Base-by-base conservation (phyloP, 2,797 vertebrate genomes). In the Discoglossus pictus region DNA sequence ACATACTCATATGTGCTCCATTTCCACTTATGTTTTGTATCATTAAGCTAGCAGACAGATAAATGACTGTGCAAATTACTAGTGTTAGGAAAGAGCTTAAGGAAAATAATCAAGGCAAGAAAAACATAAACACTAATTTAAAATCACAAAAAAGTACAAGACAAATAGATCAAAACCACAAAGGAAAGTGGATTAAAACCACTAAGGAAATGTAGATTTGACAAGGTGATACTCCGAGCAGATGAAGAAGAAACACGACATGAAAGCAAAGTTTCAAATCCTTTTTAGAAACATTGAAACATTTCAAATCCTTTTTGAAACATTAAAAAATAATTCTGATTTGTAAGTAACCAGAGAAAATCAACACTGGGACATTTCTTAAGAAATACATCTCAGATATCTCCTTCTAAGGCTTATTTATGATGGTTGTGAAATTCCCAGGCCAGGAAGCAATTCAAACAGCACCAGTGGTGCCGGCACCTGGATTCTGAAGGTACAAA, bases 401-500 rank as follows among this genome's bases (percentile, higher is more conserved):
- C 61, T 61, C 35, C 46, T 34, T 68, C 51, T 68, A 13, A 52
- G 52, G 55, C 39, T 60, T 51, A 67, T 67, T 68, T 60, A 53
- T 61, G 47, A 68, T 25, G n/a, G 20, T 50, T 20, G 11, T 16
- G 6, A 18, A 68, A 68, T 68, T 60, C 55, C 55, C 65, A 51
- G 38, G 38, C 18, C 10, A 9, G 43, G n/a, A 38, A 7, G 34
- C 59, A 54, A 67, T 58, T 67, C 53, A 58, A 67, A 43, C 36
- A 60, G 36, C 65, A 42, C 48, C 23, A 43, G 31, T 27, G 20
- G 55, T 68, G 18, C 17, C 25, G 36, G 47, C 65, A 68, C 65
- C 65, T 68, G 65, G 65, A 68, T 61, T 61, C 9, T 54, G 15
- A 53, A 44, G 47, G 47, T 68, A 68, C 65, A 68, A 68, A 68